Conservation (phyloP, 2,797 vertebrate genomes). For the Tarsius wallacei region DNA sequence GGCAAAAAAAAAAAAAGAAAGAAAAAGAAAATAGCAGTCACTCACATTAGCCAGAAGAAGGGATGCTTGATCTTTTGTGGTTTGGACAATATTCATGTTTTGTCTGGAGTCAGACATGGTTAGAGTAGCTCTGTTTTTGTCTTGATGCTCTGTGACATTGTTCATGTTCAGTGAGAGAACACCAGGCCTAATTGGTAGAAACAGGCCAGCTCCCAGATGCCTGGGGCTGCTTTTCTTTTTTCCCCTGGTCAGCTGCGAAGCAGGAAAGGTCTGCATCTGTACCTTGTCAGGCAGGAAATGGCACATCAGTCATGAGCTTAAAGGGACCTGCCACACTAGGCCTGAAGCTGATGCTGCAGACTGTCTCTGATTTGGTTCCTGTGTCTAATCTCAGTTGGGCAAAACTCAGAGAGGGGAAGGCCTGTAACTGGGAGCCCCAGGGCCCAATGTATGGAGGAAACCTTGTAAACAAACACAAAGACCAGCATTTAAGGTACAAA, state of each 20-base stretch:
- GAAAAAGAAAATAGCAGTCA: background rate
- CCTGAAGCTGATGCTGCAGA: background rate
- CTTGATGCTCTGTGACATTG: background rate
- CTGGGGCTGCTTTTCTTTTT: background rate
- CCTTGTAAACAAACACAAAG: background rate
- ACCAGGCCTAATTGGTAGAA: background rate
- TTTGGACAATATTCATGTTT: background rate
- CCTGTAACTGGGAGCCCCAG: background rate
- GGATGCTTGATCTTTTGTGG: background rate
- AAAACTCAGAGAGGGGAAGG: background rate
- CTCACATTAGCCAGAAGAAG: background rate
- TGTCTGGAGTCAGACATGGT: background rate
- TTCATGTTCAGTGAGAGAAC: background rate
- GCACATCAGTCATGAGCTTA: background rate
- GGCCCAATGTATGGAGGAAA: background rate
- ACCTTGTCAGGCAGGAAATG: background rate
- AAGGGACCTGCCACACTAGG: background rate
- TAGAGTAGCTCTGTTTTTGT: background rate
- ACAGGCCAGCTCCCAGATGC: background rate
- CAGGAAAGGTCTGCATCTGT: background rate
- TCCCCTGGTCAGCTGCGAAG: background rate
- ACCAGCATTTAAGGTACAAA: background rate
- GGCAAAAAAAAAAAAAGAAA: background rate
- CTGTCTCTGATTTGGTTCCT: background rate
- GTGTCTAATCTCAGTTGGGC: background rate